These are phyloP conservation scores for cattle (Bos taurus) DNA, from an alignment of 2,113 vertebrate genomes.

Conservation along the genomic window DNA sequence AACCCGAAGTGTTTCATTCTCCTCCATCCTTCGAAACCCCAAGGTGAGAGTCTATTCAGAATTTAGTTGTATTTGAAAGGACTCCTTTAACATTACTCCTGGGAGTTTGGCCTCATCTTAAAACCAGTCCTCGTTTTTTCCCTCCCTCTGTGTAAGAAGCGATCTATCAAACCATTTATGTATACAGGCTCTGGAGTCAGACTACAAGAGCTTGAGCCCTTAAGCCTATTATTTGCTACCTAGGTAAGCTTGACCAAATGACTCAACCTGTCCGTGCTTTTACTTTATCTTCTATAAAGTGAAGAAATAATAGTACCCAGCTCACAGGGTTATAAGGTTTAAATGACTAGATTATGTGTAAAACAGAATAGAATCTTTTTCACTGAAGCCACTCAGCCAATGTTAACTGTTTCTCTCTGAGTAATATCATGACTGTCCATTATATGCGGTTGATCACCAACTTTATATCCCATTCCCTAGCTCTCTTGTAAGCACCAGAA, in stretches of 20 bases:
- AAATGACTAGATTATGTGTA: neutral
- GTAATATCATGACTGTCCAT: neutral
- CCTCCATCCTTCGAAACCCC: neutral
- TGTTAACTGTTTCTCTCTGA: neutral
- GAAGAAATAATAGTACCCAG: neutral
- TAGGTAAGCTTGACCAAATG: neutral
- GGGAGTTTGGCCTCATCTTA: neutral
- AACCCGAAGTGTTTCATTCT: neutral
- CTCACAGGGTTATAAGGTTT: neutral
- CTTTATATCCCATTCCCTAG: neutral
- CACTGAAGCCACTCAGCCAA: neutral
- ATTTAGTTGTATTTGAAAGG: neutral
- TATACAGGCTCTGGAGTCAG: neutral
- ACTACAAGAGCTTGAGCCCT: neutral
- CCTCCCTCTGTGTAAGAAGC: neutral
- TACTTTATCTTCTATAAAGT: neutral
- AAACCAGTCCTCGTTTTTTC: neutral
- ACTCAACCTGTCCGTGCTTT: neutral
- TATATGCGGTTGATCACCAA: neutral
- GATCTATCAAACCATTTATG: rapidly evolving
- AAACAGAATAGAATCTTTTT: neutral
- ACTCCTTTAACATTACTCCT: neutral
- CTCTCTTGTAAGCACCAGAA: neutral
- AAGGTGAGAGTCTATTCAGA: neutral
- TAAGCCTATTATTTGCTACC: neutral